Conservation (phyloP, 2,797 vertebrate genomes). For the Coendou prehensilis region DNA sequence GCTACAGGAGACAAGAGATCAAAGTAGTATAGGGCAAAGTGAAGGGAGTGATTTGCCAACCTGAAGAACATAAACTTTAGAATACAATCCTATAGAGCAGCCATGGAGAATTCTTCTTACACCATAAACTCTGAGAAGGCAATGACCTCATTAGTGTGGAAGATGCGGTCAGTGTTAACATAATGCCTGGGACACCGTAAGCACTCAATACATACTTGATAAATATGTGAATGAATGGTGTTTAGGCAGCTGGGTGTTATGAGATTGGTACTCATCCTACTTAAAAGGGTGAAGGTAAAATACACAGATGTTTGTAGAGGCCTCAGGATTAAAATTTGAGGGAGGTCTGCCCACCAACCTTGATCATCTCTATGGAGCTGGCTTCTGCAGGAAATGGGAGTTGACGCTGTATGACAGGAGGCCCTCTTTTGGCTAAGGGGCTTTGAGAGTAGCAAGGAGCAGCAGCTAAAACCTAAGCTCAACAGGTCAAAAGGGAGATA, state of each 20-base stretch:
- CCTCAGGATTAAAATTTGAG: not conserved
- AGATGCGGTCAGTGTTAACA: not conserved
- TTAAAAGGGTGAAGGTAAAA: not conserved
- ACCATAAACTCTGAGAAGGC: not conserved
- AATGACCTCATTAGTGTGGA: not conserved
- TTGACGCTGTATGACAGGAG: not conserved
- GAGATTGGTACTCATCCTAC: not conserved
- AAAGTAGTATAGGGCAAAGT: not conserved
- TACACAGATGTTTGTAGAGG: not conserved
- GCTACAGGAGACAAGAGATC: not conserved
- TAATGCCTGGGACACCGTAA: not conserved
- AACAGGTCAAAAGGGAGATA: not conserved
- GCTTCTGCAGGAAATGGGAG: not conserved
- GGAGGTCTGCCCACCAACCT: not conserved
- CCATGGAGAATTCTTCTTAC: not conserved
- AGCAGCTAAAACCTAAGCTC: not conserved
- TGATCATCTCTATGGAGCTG: not conserved
- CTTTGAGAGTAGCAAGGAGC: not conserved
- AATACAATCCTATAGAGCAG: not conserved
- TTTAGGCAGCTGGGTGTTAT: not conserved
- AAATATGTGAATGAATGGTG: not conserved
- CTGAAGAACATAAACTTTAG: not conserved
- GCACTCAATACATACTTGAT: not conserved
- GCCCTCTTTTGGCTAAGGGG: not conserved
- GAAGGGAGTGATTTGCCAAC: not conserved